phyloP scores from a whole-genome alignment of 2,797 vertebrate species.

The Mus caroli region DNA sequence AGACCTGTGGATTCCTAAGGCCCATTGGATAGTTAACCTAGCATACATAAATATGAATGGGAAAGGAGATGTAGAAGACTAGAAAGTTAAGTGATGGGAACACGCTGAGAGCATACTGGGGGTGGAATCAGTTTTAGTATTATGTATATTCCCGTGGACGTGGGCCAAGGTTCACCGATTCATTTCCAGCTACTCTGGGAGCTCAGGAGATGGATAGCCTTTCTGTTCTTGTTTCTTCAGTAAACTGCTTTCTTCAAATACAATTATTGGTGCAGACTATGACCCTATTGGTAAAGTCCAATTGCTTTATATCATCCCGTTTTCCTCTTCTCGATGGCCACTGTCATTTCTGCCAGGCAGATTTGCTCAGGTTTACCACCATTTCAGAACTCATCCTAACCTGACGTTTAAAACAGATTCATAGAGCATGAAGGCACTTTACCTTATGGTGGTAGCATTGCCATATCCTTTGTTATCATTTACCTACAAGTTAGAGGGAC shows the following conservation, averaged over 20 bases:
- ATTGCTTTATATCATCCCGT: conserved; percentile 63
- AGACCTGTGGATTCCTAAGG: not conserved
- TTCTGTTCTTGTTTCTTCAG: not conserved
- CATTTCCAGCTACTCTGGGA: conserved; percentile 36
- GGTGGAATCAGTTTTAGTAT: not conserved
- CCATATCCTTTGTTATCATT: not conserved
- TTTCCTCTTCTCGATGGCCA: conserved; percentile 71
- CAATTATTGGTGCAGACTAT: not conserved
- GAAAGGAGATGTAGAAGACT: not conserved
- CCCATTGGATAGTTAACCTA: not conserved
- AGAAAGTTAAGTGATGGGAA: not conserved
- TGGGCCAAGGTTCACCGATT: not conserved
- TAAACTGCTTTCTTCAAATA: conserved; percentile 45
- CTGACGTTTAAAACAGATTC: conserved; percentile 31
- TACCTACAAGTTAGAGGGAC: not conserved
- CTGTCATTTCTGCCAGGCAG: conserved; percentile 75
- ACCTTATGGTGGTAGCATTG: not conserved
- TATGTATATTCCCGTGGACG: conserved; percentile 23
- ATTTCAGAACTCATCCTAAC: conserved; percentile 56
- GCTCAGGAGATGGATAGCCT: conserved; percentile 54
- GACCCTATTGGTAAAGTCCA: conserved; percentile 65
- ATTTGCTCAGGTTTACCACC: conserved; percentile 81
- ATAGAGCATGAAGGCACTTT: not conserved
- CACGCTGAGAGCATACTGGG: not conserved
- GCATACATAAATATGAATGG: not conserved